Evolutionary conservation across 2,888 invertebrate genomes (phyloP), one percentile per base, ranked within the genome.

Genomic region (Drosophila monieri): DNA sequence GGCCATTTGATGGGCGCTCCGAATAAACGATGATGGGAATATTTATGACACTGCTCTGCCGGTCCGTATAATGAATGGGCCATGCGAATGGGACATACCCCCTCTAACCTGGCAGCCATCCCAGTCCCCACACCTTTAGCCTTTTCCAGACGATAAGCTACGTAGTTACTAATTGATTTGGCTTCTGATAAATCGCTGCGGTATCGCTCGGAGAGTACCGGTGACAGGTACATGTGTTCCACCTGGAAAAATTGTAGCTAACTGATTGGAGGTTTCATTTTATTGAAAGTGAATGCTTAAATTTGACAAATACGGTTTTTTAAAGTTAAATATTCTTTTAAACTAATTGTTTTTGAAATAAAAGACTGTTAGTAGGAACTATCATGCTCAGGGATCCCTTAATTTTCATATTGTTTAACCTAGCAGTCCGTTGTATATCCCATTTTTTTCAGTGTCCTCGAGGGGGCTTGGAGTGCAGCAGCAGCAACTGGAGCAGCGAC

Each of bases 1-100:
- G 76, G 58, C 77, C 77, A 77, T 85, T 81, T 81, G 80, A 85
- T 85, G 76, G 78, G 73, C 58, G 68, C 72, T 74, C 72, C 73
- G 80, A 72, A 79, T 79, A 84, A 84, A 86, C 87, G 80, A 78
- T 83, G 83, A 88, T 88, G 88, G 85, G 86, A 88, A 88, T 83
- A 88, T 88, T 88, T 88, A 88, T 88, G 88, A 85, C 88, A 85
- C 69, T 76, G 74, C 76, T 81, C 66, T 78, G 76, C 74, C 73
- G 77, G 73, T 75, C 76, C 84, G 79, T 81, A 84, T 86, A 86
- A 84, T 84, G 87, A 84, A 84, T 84, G 85, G 85, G 74, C 70
- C 75, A 78, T 72, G 85, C 72, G 54, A 61, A 78, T 72, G 85
- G 70, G 56, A 61, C 49, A 59, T 30, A n/a, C 46, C 39, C 41